Evolutionary conservation across 2,888 invertebrate species (phyloP).

Genomic region (Stegana nigrithorax): DNA sequence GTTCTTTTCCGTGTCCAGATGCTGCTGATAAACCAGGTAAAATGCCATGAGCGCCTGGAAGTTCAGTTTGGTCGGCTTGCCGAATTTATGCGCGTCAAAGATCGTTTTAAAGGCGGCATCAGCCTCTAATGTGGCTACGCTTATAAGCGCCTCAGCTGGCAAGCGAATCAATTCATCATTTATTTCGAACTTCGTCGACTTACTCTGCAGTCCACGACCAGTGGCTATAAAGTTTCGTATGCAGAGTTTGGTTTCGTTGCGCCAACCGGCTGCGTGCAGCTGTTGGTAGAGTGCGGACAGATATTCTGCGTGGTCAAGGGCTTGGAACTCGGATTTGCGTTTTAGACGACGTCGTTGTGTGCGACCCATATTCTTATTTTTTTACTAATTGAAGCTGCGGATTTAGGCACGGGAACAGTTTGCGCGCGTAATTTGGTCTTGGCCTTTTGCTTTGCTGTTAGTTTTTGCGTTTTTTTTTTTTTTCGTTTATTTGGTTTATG

Average conservation of each 20-base stretch:
- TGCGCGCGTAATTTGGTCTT: not conserved
- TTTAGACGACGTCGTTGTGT: conserved; percentile 49
- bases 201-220: conserved; percentile 81
- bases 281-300: conserved; percentile 46
- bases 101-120: conserved; percentile 71
- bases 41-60: conserved; percentile 81
- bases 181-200: conserved; percentile 67
- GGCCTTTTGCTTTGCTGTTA: not conserved
- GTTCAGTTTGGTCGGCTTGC: conserved; percentile 67
- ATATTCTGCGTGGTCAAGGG: too few species aligned
- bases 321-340: conserved; percentile 22
- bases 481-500: conserved; percentile 5
- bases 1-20: conserved; percentile 64
- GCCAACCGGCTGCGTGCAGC: conserved; percentile 70
- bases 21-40: conserved; percentile 78
- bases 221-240: conserved; percentile 75
- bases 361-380: conserved; percentile 49
- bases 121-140: conserved; percentile 72
- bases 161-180: conserved; percentile 75
- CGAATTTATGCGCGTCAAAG: conserved; percentile 53
- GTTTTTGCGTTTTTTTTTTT: conserved; percentile 44
- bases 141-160: conserved; percentile 74
- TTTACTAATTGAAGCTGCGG: not conserved
- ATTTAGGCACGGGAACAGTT: conserved; percentile 11
- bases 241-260: conserved; percentile 71